Evolutionary conservation across 2,797 vertebrate species (phyloP).

Genomic region (Carcharodon carcharias): DNA sequence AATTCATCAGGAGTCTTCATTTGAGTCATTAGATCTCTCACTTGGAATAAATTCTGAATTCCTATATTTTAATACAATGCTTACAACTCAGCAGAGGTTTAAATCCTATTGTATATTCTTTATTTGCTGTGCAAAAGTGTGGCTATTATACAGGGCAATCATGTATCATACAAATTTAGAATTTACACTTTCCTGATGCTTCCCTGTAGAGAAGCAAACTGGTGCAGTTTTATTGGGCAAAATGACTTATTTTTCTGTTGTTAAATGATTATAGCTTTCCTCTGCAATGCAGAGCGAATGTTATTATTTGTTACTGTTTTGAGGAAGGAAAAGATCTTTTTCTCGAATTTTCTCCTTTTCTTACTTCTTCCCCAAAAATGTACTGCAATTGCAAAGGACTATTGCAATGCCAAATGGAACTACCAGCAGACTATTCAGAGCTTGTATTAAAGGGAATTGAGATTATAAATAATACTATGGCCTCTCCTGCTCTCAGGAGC

Average conservation of each 20-base stretch:
- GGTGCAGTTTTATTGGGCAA: too few species aligned
- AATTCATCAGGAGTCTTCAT: neutral
- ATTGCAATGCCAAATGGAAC: neutral
- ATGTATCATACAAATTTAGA: neutral
- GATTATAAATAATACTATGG: neutral
- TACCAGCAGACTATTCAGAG: neutral
- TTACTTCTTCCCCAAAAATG: too few species aligned
- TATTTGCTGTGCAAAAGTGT: neutral
- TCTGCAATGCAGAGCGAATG: too few species aligned
- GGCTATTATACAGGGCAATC: neutral
- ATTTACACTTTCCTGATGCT: neutral
- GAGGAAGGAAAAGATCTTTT: too few species aligned
- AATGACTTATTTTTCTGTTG: too few species aligned
- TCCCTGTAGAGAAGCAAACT: too few species aligned
- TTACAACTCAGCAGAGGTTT: neutral
- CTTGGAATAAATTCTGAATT: neutral
- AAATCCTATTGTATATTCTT: neutral
- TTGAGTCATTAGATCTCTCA: neutral
- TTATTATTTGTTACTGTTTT: too few species aligned
- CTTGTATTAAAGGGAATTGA: neutral
- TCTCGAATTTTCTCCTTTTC: too few species aligned
- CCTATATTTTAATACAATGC: neutral
- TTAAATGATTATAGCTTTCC: too few species aligned
- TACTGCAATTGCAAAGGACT: neutral
- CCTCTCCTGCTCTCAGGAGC: neutral